A percentile compares a stretch with the other conserved stretches of the same genome.
Conservation (phyloP, 2,888 invertebrate species). For the Ecdyonurus torrentis region DNA sequence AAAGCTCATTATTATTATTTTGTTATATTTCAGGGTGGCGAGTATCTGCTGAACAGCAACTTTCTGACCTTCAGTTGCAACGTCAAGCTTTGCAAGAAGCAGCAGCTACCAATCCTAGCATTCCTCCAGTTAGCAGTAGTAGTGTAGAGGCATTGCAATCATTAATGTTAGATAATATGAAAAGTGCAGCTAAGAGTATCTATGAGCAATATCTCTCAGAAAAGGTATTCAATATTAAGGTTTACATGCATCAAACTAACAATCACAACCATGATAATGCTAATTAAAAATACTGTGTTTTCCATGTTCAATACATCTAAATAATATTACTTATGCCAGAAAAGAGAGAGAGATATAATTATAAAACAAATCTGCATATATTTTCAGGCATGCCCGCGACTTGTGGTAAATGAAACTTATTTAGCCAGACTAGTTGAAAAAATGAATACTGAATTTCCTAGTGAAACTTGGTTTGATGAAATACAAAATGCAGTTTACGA, state of each 20-base stretch:
- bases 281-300: neutral
- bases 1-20: no score
- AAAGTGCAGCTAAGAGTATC: conserved; percentile 54
- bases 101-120: conserved; percentile 9
- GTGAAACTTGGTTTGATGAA: conserved; percentile 69
- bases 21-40: conserved; percentile 41
- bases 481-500: conserved; percentile 54
- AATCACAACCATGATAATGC: neutral
- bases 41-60: conserved; percentile 52
- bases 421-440: conserved; percentile 40
- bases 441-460: conserved; percentile 43
- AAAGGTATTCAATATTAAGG: conserved; percentile 27
- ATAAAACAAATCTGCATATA: neutral
- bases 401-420: conserved; percentile 42
- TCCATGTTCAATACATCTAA: no score
- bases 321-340: no score
- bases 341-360: neutral
- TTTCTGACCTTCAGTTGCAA: conserved; percentile 36
- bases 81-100: conserved; percentile 22
- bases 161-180: conserved; percentile 22
- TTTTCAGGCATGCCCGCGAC: conserved; percentile 36
- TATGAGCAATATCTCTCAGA: conserved; percentile 62
- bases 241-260: neutral
- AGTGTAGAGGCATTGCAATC: neutral
- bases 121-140: neutral